A percentile compares a stretch with the other conserved stretches of the same genome.
These are phyloP conservation scores for Ganaspis sp. DNA, from an alignment of 1,140 invertebrate species.

Conservation along the genomic window DNA sequence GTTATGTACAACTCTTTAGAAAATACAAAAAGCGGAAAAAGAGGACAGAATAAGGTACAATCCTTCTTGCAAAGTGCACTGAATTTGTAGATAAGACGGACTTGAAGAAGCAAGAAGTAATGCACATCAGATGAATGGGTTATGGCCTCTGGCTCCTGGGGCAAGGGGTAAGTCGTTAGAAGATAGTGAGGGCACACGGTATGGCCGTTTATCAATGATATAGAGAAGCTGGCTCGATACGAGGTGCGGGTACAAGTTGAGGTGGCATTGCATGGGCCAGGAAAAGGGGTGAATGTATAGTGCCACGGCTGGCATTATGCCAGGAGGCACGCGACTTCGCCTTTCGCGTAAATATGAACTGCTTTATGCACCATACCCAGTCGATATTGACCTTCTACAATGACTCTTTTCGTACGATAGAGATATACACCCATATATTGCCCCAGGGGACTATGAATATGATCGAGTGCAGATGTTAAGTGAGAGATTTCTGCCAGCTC, in stretches of 20 bases:
- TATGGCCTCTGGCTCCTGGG: constrained; percentile 41
- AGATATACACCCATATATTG: not conserved
- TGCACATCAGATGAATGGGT: constrained; percentile 45
- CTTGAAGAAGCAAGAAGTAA: constrained; percentile 56
- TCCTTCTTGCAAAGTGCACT: constrained; percentile 34
- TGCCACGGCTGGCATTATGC: constrained; percentile 61
- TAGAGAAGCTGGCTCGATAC: constrained; percentile 63
- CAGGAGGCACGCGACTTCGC: constrained; percentile 67
- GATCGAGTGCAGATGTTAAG: not conserved
- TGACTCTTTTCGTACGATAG: constrained; percentile 31
- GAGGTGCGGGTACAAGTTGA: constrained; percentile 45
- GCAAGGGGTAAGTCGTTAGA: constrained; percentile 40
- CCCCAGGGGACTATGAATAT: not conserved
- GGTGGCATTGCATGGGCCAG: constrained; percentile 38
- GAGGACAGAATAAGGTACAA: constrained; percentile 37
- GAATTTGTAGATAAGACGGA: constrained; percentile 48
- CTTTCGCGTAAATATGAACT: constrained; percentile 62
- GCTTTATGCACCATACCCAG: constrained; percentile 51
- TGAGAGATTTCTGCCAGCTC: not conserved
- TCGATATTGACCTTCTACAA: constrained; percentile 37
- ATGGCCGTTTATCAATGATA: constrained; percentile 71
- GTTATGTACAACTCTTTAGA: constrained; percentile 8
- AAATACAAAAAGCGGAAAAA: not conserved
- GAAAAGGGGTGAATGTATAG: constrained; percentile 55
- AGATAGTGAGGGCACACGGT: constrained; percentile 62